Base-by-base conservation (phyloP, 2,888 invertebrate genomes). In the Acronicta aceris region DNA sequence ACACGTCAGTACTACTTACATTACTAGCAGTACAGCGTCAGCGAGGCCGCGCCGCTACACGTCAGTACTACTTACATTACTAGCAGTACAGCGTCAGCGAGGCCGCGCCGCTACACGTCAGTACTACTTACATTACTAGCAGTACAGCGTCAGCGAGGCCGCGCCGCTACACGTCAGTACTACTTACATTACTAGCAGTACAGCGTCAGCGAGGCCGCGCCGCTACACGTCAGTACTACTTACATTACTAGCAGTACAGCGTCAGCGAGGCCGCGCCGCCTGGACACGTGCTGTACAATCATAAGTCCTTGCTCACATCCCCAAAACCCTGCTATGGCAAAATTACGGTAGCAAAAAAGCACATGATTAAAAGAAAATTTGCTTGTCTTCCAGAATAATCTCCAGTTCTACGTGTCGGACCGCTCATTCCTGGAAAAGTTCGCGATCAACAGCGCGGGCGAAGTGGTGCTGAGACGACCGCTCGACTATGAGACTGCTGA, bases 401-500 rank as follows among this genome's bases (percentile, higher is more conserved):
- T 98, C 13, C 96, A 96, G 78, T 98, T 97, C 90, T 96, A 96
- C 81, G 97, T 97, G 57, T 96, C 97, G 5, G 97, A 98, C 75
- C 96, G 96, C 64, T 95, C 96, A 30, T 96, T 97, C 84, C 91
- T 97, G 76, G 96, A 96, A 72, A 96, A 96, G 81, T 98, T 98
- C 85, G 96, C 96, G 1, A 96, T 98, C 66, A 97, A 97, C 74
- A 95, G 96, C 36, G 96, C 96, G 52, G 98, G 98, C 0, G 98
- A 98, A 83, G 94, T 98, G 48, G 95, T 97, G 15, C 93, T 98
- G 57, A 95, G 96, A 59, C 96, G 96, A 57, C 93, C 96, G 15
- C 91, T 98, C 55, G 98, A 98, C 94, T 98, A 96, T 86, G 98
- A 98, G 88, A 95, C 96, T 41, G 92, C 95, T 59, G 95, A 96